Base-by-base conservation (phyloP, 2,797 vertebrate species). In the Myotis planiceps region DNA sequence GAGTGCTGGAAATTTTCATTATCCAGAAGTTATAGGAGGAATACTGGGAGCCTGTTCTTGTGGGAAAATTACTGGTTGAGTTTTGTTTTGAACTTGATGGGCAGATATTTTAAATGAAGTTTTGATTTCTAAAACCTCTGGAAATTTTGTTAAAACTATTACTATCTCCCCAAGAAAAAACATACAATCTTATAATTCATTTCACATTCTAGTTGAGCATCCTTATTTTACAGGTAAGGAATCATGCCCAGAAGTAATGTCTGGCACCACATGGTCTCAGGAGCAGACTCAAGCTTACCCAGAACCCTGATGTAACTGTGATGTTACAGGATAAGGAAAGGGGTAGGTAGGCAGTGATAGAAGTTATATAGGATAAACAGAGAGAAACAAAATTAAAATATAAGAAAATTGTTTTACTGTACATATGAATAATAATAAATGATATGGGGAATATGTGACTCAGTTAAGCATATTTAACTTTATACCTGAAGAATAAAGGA, bases 391-490 rank as follows among this genome's bases (percentile, higher is more conserved):
- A 86, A 37, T 32, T 53, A 79, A 90, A 78, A 79, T 7, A 74
- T 82, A 75, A 83, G 55, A 79, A 92, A 81, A n/a, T 2, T 71
- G 45, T 69, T 95, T 96, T 94, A 88, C n/a, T 92, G 25, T 86
- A 90, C 42, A 84, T n/a, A 18, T 79, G 79, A 69, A 19, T 90
- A 84, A 60, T 4, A 88, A 47, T 25, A 78, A 96, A 92, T 34
- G 21, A 10, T 69, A 76, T 47, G 15, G 71, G 23, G 21, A 86
- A 58, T 74, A 72, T 69, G 2, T 83, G 29, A 81, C 18, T 71
- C 74, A 78, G 32, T 39, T 85, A 65, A 92, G 37, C 42, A 39
- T 88, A 66, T 39, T 89, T 81, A 90, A 86, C 23, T 79, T 85
- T 49, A 76, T 8, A 60, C n/a, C 84, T 53, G 37, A 97, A 23